A percentile compares a stretch with the other conserved stretches of the same genome.
Conservation (phyloP, 2,113 vertebrate genomes). For the Eudorcas thomsonii region DNA sequence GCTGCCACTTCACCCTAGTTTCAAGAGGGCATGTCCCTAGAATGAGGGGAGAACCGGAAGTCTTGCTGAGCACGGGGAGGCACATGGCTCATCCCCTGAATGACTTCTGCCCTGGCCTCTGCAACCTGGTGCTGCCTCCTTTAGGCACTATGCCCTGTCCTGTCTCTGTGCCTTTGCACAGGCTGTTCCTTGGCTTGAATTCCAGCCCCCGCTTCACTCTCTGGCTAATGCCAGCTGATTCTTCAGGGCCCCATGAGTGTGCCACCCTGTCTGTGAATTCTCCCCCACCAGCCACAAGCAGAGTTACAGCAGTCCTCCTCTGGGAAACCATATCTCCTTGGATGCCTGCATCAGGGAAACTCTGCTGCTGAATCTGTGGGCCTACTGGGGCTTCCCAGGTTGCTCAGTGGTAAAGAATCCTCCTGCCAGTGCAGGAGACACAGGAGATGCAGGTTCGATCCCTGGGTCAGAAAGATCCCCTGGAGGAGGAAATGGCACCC, state of each 20-base stretch:
- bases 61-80: not conserved
- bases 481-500: not conserved
- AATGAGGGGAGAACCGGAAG: not conserved
- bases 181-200: not conserved
- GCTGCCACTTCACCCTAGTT: not conserved
- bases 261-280: not conserved
- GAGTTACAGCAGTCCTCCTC: not conserved
- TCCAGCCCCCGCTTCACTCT: not conserved
- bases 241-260: not conserved
- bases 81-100: accelerated
- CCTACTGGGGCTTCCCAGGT: not conserved
- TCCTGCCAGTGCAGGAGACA: not conserved
- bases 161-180: not conserved
- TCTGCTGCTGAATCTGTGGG: not conserved
- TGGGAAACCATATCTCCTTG: not conserved
- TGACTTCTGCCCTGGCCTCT: not conserved
- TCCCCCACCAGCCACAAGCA: not conserved
- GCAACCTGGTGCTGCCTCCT: not conserved
- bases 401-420: not conserved
- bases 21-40: not conserved
- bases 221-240: not conserved
- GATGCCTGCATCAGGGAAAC: not conserved
- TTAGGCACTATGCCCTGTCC: not conserved
- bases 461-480: not conserved
- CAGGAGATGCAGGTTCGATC: not conserved